phyloP scores from a whole-genome alignment of 2,888 invertebrate species.

The Criorhina ranunculi region DNA sequence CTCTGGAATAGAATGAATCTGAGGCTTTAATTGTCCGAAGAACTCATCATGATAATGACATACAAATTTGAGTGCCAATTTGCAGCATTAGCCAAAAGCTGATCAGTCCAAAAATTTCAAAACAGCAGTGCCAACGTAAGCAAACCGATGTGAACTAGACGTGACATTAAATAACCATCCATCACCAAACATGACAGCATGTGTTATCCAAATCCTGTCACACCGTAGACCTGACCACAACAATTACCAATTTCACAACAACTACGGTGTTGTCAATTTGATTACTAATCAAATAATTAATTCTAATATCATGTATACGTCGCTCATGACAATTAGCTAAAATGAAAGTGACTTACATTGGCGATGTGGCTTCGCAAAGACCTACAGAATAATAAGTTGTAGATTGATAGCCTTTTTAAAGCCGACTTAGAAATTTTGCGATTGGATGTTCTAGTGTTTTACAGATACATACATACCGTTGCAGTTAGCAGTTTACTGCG shows the following conservation, averaged over 20 bases:
- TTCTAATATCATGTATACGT: conserved; percentile 57
- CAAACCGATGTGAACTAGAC: background rate
- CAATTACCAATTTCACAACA: conserved; percentile 65
- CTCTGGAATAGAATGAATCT: conserved; percentile 1
- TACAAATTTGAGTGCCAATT: conserved; percentile 57
- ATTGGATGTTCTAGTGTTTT: background rate
- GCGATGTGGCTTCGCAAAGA: background rate
- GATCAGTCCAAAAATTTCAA: conserved; percentile 23
- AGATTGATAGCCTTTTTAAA: conserved; percentile 14
- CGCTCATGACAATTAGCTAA: conserved; percentile 54
- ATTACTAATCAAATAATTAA: conserved; percentile 70
- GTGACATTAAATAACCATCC: conserved; percentile 67
- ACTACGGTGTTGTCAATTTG: conserved; percentile 54
- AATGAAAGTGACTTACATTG: conserved; percentile 19
- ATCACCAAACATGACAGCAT: conserved; percentile 41
- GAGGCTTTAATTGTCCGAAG: conserved; percentile 16
- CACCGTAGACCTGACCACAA: conserved; percentile 59
- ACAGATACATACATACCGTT: background rate
- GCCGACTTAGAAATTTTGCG: background rate
- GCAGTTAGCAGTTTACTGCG: conserved; percentile 17
- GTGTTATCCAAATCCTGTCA: conserved; percentile 63
- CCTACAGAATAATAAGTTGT: background rate
- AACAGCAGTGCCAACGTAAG: conserved; percentile 8
- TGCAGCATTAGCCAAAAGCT: conserved; percentile 19
- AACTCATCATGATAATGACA: conserved; percentile 50